phyloP scores from a whole-genome alignment of 2,113 vertebrate species.

The Irena cyanogastra region DNA sequence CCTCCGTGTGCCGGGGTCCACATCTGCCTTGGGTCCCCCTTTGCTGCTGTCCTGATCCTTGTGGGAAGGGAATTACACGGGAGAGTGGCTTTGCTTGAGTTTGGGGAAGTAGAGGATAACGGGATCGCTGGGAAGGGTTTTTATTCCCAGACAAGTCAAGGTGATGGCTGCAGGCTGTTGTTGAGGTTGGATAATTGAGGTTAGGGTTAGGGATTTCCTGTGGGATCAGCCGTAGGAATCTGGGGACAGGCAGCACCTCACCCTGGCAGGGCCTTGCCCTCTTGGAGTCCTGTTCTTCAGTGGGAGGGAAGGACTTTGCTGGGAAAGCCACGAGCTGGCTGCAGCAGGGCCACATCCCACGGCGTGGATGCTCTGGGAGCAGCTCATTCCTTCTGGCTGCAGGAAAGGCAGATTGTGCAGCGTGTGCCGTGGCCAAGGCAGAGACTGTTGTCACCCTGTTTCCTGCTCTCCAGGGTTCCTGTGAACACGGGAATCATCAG shows the following conservation, averaged over 20 bases:
- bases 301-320: not conserved
- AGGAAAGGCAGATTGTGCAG: not conserved
- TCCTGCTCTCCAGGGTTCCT: not conserved
- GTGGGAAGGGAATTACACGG: rapidly evolving
- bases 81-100: not conserved
- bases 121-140: not conserved
- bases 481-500: not conserved
- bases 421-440: not conserved
- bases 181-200: not conserved
- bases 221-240: not conserved
- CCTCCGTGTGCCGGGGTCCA: not conserved
- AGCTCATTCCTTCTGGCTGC: rapidly evolving
- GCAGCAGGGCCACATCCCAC: not conserved
- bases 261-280: not conserved
- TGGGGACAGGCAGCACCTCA: rapidly evolving
- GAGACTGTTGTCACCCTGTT: not conserved
- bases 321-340: not conserved
- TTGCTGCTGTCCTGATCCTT: not conserved
- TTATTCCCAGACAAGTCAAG: not conserved
- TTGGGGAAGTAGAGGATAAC: rapidly evolving
- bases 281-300: not conserved
- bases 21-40: not conserved
- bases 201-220: not conserved
- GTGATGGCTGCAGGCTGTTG: not conserved
- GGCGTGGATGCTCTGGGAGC: not conserved